Evolutionary conservation across 2,113 vertebrate species (phyloP).

Genomic region (Epinephelus moara): DNA sequence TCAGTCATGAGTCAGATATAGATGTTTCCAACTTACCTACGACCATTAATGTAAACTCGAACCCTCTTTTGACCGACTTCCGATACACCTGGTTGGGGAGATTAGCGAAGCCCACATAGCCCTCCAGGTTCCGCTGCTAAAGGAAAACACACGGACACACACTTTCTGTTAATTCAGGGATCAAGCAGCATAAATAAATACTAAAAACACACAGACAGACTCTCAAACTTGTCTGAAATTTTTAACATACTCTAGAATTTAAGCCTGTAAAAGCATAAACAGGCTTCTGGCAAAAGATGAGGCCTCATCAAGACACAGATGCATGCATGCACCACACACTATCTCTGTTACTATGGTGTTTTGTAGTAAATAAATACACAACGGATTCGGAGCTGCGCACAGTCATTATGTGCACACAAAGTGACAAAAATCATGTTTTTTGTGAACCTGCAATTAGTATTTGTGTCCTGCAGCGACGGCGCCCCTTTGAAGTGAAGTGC

Average conservation of each 20-base stretch:
- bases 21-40: conserved; percentile 82
- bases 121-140: conserved; percentile 87
- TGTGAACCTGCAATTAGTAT: conserved; percentile 61
- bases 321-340: not conserved
- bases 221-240: not conserved
- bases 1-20: not conserved
- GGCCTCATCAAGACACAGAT: not conserved
- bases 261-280: not conserved
- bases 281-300: not conserved
- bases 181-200: not conserved
- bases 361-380: not conserved
- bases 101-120: conserved; percentile 87
- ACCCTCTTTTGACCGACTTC: conserved; percentile 87
- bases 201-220: not conserved
- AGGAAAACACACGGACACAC: conserved; percentile 43
- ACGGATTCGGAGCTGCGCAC: not conserved
- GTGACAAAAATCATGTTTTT: not conserved
- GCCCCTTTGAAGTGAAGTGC: conserved; percentile 52
- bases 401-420: not conserved
- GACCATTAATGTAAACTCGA: conserved; percentile 88
- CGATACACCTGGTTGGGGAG: conserved; percentile 88
- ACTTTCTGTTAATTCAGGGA: not conserved
- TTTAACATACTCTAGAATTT: not conserved
- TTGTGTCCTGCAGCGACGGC: conserved; percentile 34
- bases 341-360: not conserved